Base-by-base conservation (phyloP, 2,888 invertebrate species). In the Deilephila elpenor region DNA sequence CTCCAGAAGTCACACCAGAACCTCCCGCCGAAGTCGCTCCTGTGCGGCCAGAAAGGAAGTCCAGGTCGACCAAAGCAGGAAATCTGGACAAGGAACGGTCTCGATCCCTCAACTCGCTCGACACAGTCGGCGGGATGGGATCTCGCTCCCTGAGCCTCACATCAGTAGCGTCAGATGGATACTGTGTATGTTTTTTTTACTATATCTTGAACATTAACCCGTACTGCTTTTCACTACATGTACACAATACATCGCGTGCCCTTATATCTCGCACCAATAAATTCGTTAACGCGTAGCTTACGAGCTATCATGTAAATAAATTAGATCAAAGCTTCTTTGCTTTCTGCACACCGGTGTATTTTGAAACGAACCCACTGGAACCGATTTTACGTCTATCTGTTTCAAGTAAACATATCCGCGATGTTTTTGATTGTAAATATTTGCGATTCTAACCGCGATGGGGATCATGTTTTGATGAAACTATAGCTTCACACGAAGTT, bases 161-260 rank as follows among this genome's bases (percentile, higher is more conserved):
- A 70, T 97, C 97, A 19, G 93, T 97, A 77, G 96, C 97, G 82
- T 98, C 98, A 75, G 98, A 98, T 93, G 98, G 98, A 94, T 98
- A 98, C 86, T 96, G 96, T 95, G 98, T 98, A 97, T 95, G 97
- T 91, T 80, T 71, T 80, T 71, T 71, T 74, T 53, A 71, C 17
- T 56, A 5, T 56, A 19, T 75, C 29, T 53, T 32, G 5, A 56
- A 59, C 25, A 29, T 53, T 25, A 71, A 32, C 44, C 25, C 14
- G 44, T 51, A 17, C 25, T 19, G 17, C 17, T 25, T 67, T 25
- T 20, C 64, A 67, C n/a, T 53, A 59, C 59, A 20, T n/a, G 29
- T 29, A 61, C 25, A 61, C 14, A 17, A 25, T 29, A 61, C 61
- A 32, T 61, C 29, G 19, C 19, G 29, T 32, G 51, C 70, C 53